Base-by-base conservation (phyloP, 2,888 invertebrate genomes). In the Reticulitermes lucifugus region DNA sequence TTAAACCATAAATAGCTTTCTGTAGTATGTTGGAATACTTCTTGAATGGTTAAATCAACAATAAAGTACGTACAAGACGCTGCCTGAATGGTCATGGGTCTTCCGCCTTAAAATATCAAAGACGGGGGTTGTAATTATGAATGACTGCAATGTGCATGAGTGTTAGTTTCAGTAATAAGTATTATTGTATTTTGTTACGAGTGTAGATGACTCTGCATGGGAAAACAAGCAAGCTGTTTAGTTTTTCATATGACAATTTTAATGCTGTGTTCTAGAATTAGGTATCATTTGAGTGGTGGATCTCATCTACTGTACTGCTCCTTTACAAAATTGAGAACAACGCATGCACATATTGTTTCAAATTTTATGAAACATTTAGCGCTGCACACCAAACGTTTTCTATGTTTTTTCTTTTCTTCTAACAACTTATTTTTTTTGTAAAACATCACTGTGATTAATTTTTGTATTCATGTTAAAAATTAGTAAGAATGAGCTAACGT, bases 381-480 rank as follows among this genome's bases (percentile, higher is more conserved):
- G n/a, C 77, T 73, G 77, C 46, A 70, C 81, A 81, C 43, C 65
- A n/a, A 65, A 60, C 65, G 65, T 81, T 59, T 41, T 41, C 55
- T 35, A 29, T 25, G 25, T 18, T 22, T 65, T 59, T n/a, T 9
- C 70, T 25, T n/a, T 70, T 70, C 81, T 21, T 70, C 81, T 81
- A 81, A 81, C 81, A 81, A 65, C 70, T 70, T 81, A 60, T 79
- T 79, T 60, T 79, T 84, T 84, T 84, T 79, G 84, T 84, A 79
- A 84, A 84, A 79, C 65, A 84, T 65, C 84, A 70, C 46, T 60
- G 59, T 84, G 60, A 43, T 43, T 79, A 79, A 84, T 46, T 79
- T 77, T 79, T 60, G 14, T 60, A 22, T 41, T 84, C 29, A 65
- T 70, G 46, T 79, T 84, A 84, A 46, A 84, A 79, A 84, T 70